Evolutionary conservation across 2,113 vertebrate species (phyloP), one percentile per base, ranked within the genome.

Genomic region (Lichenostomus cassidix): DNA sequence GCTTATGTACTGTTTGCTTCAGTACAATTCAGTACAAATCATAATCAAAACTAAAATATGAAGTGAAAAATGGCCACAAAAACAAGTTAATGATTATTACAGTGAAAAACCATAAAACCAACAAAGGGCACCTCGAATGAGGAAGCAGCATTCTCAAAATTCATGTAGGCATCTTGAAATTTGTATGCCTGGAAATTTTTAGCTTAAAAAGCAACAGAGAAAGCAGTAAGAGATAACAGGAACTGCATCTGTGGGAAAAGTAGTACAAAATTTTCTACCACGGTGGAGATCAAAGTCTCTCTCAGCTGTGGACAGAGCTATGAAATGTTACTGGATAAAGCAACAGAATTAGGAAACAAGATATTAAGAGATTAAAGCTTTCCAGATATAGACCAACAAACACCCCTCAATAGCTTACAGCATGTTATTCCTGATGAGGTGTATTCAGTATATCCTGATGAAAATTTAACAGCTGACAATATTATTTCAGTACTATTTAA

Each of bases 311-410:
- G 94, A 90, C 83, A 88, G 68, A 92, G 52, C 83, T 89, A 90
- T n/a, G 37, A 89, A 89, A 89, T 8, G 25, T 46, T 83, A 83
- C 65, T 89, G 80, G 87, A 83, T 53, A 89, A 73, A 89, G 69
- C 47, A 95, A 89, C 60, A 89, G 89, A 88, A 94, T 86, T 91
- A 94, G 76, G 91, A 97, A 92, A 90, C 7, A 42, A 90, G 83
- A 78, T 78, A 77, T 49, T 83, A 83, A 62, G 80, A 93, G 73
- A 95, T 70, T 63, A 77, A 92, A 71, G 77, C 89, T 41, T 93
- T 87, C 83, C 83, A 93, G 68, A 90, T 55, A 67, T 10, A 95
- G 84, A 81, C 81, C 33, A 82, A 85, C 24, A 87, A 87, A 67
- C 52, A 67, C n/a, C 39, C 70, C 39, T 65, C 20, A 67, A 71